Evolutionary conservation across 2,113 vertebrate genomes (phyloP).

Genomic region (Alosa alosa): DNA sequence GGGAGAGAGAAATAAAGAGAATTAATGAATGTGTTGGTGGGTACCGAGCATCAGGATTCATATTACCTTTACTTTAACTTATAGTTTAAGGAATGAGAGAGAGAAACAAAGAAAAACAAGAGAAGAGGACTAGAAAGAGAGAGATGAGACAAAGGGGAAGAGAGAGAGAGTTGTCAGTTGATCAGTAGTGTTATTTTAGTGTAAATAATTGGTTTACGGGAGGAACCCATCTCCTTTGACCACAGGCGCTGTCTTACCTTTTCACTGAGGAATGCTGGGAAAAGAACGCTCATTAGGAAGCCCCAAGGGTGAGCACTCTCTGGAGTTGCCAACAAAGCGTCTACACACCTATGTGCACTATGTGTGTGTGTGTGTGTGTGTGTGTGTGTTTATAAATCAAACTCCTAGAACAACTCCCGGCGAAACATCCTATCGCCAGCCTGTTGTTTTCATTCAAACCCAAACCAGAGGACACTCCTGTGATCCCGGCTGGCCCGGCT

Average conservation of each 20-base stretch:
- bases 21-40: background rate
- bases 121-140: background rate
- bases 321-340: conserved; percentile 58
- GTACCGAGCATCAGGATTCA: background rate
- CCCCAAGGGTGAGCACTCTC: conserved; percentile 77
- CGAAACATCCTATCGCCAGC: background rate
- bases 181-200: conserved; percentile 55
- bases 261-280: conserved; percentile 67
- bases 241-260: conserved; percentile 70
- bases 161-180: conserved; percentile 25
- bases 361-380: background rate
- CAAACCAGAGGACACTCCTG: background rate
- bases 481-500: too few species aligned
- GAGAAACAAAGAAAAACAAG: background rate
- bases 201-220: conserved; percentile 57
- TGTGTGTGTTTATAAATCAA: conserved; percentile 3
- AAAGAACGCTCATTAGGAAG: conserved; percentile 67
- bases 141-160: background rate
- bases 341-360: conserved; percentile 49
- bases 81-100: background rate
- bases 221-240: conserved; percentile 54
- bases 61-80: background rate
- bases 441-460: background rate
- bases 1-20: background rate
- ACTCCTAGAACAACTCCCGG: background rate